Evolutionary conservation across 1,140 invertebrate species (phyloP).

Genomic region (Papilio polytes): DNA sequence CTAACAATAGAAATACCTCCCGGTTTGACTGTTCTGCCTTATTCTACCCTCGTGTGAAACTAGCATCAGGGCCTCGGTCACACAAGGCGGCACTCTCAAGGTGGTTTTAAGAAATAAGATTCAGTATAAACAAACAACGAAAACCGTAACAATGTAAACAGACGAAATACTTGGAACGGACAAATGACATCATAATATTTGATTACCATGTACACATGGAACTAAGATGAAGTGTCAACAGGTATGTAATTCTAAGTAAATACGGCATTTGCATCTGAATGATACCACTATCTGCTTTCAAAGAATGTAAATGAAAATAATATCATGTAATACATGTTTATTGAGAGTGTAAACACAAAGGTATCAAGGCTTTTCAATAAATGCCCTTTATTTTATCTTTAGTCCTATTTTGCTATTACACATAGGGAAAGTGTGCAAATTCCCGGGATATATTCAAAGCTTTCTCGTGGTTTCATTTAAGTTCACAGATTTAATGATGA

Average conservation of each 20-base stretch:
- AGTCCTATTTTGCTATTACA: neutral
- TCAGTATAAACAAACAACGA: constrained; percentile 54
- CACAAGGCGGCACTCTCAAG: constrained; percentile 41
- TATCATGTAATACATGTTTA: too few species aligned
- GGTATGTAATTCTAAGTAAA: neutral
- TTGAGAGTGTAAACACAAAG: too few species aligned
- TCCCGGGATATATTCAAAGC: neutral
- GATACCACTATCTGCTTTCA: too few species aligned
- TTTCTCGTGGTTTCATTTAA: neutral
- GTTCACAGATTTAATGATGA: neutral
- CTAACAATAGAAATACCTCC: neutral
- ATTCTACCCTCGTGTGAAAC: neutral
- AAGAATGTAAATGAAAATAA: too few species aligned
- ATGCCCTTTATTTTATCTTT: too few species aligned
- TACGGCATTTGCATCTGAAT: too few species aligned
- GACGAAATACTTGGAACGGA: constrained; percentile 32
- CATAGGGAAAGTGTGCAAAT: neutral
- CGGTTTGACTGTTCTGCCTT: neutral
- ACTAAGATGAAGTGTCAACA: neutral
- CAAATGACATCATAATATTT: constrained; percentile 39
- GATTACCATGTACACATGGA: neutral
- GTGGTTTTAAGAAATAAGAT: constrained; percentile 52
- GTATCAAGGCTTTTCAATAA: neutral
- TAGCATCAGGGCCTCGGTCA: neutral
- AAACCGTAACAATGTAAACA: constrained; percentile 44